Conservation (phyloP, 2,113 vertebrate genomes). For the Ailuropoda melanoleuca region DNA sequence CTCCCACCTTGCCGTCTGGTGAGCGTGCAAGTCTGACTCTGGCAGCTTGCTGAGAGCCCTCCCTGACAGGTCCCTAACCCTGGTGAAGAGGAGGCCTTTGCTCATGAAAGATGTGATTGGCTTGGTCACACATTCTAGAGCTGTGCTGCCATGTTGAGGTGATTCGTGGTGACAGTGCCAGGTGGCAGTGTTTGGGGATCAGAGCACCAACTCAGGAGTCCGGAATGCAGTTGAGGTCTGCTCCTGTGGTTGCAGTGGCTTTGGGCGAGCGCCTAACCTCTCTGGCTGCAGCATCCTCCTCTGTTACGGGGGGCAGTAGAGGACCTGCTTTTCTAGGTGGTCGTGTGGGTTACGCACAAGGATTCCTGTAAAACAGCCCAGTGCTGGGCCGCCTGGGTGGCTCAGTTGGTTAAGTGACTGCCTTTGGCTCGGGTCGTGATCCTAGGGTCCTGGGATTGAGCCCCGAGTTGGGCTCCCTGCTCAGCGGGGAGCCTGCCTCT, state of each 20-base stretch:
- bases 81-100: background rate
- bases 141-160: background rate
- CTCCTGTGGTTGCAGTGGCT: background rate
- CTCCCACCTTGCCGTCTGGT: background rate
- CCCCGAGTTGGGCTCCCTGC: no score
- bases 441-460: no score
- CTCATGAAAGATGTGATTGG: background rate
- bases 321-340: background rate
- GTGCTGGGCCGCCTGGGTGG: background rate
- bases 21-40: background rate
- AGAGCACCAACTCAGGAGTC: background rate
- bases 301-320: background rate
- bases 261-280: background rate
- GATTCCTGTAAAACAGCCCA: background rate
- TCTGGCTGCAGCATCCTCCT: background rate
- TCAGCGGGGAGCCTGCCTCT: no score
- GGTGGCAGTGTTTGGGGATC: background rate
- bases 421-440: no score
- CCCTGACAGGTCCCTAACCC: background rate
- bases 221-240: background rate
- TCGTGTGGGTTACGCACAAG: background rate
- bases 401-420: no score
- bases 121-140: background rate
- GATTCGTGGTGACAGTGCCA: background rate
- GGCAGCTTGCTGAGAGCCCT: background rate